Evolutionary conservation across 2,113 vertebrate species (phyloP).

Genomic region (Myrmecobius fasciatus): DNA sequence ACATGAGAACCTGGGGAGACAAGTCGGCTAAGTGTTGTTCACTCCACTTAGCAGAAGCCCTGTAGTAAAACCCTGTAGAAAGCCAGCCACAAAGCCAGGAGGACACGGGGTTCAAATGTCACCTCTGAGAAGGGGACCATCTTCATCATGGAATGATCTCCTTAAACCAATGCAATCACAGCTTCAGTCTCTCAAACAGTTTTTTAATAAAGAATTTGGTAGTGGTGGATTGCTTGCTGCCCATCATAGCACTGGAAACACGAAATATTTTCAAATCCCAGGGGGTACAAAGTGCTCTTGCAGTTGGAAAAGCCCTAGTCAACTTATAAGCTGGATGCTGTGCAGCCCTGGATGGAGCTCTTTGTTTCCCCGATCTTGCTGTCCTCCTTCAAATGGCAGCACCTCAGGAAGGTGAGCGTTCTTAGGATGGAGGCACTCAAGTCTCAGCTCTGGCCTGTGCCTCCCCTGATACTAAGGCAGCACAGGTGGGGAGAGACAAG

Average conservation of each 20-base stretch:
- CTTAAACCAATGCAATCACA: neutral
- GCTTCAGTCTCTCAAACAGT: neutral
- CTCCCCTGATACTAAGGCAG: neutral
- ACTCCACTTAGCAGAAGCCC: neutral
- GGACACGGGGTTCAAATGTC: neutral
- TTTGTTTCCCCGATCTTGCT: neutral
- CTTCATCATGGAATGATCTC: neutral
- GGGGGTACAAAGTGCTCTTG: neutral
- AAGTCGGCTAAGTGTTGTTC: neutral
- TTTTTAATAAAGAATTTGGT: neutral
- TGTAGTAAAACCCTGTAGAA: neutral
- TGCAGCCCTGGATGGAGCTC: neutral
- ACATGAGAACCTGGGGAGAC: neutral
- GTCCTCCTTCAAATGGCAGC: neutral
- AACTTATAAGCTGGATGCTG: neutral
- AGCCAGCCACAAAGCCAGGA: neutral
- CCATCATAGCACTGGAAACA: neutral
- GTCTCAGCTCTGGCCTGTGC: too few species aligned
- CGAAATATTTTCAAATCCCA: neutral
- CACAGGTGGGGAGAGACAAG: neutral
- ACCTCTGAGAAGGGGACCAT: neutral
- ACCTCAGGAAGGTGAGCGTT: neutral
- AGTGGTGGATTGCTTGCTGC: neutral
- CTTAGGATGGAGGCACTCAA: neutral
- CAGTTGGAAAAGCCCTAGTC: neutral